Percentiles rank a stretch among this genome's conserved stretches.
These are phyloP conservation scores for Streptopelia turtur DNA, from an alignment of 2,797 vertebrate genomes.

Conservation along the genomic window DNA sequence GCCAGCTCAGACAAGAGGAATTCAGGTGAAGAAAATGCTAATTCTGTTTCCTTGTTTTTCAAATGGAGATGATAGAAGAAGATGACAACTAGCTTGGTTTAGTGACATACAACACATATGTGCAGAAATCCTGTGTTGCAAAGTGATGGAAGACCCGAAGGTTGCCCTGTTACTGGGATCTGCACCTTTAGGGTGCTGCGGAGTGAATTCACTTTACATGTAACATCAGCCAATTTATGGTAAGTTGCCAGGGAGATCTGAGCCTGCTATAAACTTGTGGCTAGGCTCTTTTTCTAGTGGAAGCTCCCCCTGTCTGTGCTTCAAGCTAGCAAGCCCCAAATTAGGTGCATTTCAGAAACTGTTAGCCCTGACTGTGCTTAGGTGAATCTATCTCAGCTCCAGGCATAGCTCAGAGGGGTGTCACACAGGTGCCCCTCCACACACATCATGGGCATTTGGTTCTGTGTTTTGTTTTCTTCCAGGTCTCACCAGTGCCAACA, in stretches of 20 bases:
- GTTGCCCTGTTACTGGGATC: not conserved
- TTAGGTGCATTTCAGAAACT: not conserved
- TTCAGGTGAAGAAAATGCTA: not conserved
- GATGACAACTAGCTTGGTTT: not conserved
- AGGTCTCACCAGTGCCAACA: not conserved
- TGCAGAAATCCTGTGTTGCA: not conserved
- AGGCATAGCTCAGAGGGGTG: not conserved
- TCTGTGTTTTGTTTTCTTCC: not conserved
- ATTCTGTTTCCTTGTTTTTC: not conserved
- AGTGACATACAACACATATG: not conserved
- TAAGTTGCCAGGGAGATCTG: not conserved
- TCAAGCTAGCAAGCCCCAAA: not conserved
- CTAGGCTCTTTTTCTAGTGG: not conserved
- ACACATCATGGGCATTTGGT: not conserved
- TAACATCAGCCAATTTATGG: not conserved
- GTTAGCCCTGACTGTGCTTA: not conserved
- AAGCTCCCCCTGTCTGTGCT: not conserved
- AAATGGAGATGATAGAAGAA: not conserved
- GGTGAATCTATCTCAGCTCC: not conserved
- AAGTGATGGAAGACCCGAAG: not conserved
- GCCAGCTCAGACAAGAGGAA: not conserved
- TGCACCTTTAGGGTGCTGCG: not conserved
- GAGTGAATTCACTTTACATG: not conserved
- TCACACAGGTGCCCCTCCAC: not conserved
- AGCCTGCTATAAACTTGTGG: not conserved